Evolutionary conservation across 2,113 vertebrate genomes (phyloP), one percentile per base, ranked within the genome.

Genomic region (Pseudorasbora parva): DNA sequence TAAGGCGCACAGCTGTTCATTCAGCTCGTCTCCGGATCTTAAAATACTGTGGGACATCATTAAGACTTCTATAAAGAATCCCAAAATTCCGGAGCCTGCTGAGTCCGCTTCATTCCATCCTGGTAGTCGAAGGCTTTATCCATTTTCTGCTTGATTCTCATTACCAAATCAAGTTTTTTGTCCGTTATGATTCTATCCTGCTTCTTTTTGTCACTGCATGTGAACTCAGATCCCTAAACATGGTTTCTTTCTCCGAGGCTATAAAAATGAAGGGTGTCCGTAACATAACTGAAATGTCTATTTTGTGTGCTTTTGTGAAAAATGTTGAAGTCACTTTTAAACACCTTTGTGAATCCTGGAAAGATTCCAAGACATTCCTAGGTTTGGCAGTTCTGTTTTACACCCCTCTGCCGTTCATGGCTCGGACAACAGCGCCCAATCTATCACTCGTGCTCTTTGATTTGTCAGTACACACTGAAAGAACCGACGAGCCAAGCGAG

Each of bases 1-100:
- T 62, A 11, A n/a, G 11, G 86, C 77, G 81, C 90, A 88, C 92
- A 93, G 92, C 90, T 93, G 93, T 89, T 91, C 47, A 60, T 23
- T 83, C 41, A 41, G 77, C 75, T 81, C 56, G 15, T 57, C 37
- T 56, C 59, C 78, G 17, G 76, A 90, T 88, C 87, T 83, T 68
- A 69, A 88, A 77, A 86, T 84, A 87, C 85, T 86, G 71, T 82
- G 43, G 33, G 68, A 80, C 60, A 79, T 86, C 79, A 86, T 72
- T 49, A 66, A 91, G 81, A 69, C 47, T 82, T 88, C 25, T 41
- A 49, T 85, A 86, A 89, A 88, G 87, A 88, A 88, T 84, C 69
- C 73, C 43, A 56, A 64, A 85, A 87, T 87, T 85, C 84, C 54
- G 56, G 86, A 19, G 47, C 82, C 69, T 12, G 57, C 83, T 45